These are phyloP conservation scores for Pseudonaja textilis DNA, from an alignment of 2,113 vertebrate species.

Conservation along the genomic window DNA sequence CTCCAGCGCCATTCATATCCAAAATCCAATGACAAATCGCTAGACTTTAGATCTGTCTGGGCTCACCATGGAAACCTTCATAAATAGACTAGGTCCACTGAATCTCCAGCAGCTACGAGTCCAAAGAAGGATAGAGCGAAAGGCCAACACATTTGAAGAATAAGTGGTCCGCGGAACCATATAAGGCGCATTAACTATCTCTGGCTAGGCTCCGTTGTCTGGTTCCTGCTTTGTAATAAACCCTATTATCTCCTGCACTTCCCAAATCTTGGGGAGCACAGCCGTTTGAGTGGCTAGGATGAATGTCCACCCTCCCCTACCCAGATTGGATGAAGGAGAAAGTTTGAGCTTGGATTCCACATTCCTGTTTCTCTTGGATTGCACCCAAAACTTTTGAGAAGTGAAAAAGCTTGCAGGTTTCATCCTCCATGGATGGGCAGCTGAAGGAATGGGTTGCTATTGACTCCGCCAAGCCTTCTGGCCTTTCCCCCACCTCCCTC, in stretches of 20 bases:
- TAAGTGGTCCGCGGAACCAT: not conserved
- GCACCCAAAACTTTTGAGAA: not conserved
- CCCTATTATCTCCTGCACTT: not conserved
- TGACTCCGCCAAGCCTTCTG: not conserved
- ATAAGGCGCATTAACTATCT: not conserved
- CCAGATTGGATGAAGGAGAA: not conserved
- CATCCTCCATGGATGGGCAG: not conserved
- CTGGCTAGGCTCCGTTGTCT: not conserved
- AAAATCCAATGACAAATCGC: not conserved
- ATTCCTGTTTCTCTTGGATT: not conserved
- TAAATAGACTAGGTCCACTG: not conserved
- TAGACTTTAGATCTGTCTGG: not conserved
- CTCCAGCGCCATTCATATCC: not conserved
- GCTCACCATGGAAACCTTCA: not conserved
- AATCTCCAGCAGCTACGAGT: not conserved
- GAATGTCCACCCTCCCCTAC: not conserved
- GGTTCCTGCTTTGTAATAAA: not conserved
- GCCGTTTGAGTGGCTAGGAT: not conserved
- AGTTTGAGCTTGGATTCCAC: accelerated
- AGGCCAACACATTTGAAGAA: not conserved
- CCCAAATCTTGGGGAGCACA: accelerated
- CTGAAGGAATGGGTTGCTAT: not conserved
- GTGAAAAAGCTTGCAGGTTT: accelerated
- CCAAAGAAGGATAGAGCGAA: not conserved
- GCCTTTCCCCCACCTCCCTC: not conserved